Evolutionary conservation across 2,888 invertebrate species (phyloP).

Genomic region (Cordilura impudica): DNA sequence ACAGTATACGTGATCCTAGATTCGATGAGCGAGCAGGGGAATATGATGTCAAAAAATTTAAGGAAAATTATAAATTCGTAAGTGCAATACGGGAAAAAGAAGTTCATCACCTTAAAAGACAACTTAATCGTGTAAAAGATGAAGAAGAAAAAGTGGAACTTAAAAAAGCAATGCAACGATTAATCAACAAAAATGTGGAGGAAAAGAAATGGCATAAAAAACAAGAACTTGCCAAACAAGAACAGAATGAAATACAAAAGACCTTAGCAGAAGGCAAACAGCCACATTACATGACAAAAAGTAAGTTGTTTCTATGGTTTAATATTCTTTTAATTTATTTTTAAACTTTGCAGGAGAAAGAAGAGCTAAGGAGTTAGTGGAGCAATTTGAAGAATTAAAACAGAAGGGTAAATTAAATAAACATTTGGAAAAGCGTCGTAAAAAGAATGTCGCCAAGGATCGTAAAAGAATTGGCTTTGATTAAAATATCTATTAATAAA

Average conservation of each 20-base stretch:
- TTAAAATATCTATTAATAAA: slow-evolving; percentile 63
- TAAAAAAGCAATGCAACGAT: slow-evolving; percentile 84
- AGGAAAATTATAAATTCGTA: slow-evolving; percentile 88
- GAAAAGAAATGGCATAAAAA: slow-evolving; percentile 81
- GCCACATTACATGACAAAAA: slow-evolving; percentile 86
- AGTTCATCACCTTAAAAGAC: slow-evolving; percentile 81
- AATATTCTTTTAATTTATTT: slow-evolving; percentile 22
- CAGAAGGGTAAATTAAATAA: slow-evolving; percentile 87
- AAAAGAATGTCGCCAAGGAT: slow-evolving; percentile 81
- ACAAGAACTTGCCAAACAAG: slow-evolving; percentile 79
- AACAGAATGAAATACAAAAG: slow-evolving; percentile 80
- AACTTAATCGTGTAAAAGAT: slow-evolving; percentile 82
- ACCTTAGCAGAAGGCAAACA: slow-evolving; percentile 84
- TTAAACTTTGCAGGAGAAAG: slow-evolving; percentile 84
- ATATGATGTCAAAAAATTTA: slow-evolving; percentile 86
- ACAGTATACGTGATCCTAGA: slow-evolving; percentile 84
- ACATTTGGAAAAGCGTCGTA: slow-evolving; percentile 88
- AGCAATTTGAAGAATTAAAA: slow-evolving; percentile 89
- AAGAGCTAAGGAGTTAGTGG: slow-evolving; percentile 85
- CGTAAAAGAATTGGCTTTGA: slow-evolving; percentile 76
- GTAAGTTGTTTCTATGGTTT: slow-evolving; percentile 79
- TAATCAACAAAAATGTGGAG: slow-evolving; percentile 88
- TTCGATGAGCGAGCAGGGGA: slow-evolving; percentile 92
- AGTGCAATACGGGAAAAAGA: slow-evolving; percentile 86
- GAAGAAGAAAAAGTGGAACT: slow-evolving; percentile 83